phyloP scores from a whole-genome alignment of 2,113 vertebrate species.

The Leptocoma aspasia region DNA sequence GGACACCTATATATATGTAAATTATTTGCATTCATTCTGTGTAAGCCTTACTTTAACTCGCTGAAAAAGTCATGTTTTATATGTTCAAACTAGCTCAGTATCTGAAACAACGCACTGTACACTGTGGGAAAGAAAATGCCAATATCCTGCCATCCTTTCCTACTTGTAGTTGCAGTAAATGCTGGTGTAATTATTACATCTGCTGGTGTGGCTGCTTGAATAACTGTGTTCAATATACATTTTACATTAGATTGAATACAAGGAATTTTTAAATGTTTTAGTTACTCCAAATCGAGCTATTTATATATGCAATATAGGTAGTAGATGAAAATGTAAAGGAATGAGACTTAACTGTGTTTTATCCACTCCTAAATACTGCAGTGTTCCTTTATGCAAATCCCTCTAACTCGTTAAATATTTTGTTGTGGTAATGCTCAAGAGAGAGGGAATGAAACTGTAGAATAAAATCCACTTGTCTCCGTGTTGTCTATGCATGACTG shows the following conservation, averaged over 20 bases:
- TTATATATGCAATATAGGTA: background rate
- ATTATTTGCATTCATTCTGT: background rate
- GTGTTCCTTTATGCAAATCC: background rate
- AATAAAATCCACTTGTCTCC: background rate
- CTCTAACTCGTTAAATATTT: background rate
- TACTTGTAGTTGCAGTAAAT: background rate
- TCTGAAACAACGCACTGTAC: background rate
- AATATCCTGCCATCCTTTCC: background rate
- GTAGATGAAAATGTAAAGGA: background rate
- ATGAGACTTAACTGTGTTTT: background rate
- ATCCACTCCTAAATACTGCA: background rate
- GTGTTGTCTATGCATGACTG: background rate
- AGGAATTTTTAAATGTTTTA: background rate
- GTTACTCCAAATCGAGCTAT: background rate
- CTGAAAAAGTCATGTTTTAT: background rate
- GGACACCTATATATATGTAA: background rate
- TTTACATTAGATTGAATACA: background rate
- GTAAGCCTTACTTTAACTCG: background rate
- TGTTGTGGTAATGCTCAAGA: background rate
- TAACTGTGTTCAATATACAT: background rate
- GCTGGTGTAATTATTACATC: background rate
- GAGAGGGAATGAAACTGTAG: background rate
- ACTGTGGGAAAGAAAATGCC: background rate
- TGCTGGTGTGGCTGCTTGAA: background rate
- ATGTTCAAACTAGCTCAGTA: background rate